Percentiles rank a stretch among this genome's conserved stretches.
These are phyloP conservation scores for Aphelinus certus DNA, from an alignment of 1,140 invertebrate species.

Conservation along the genomic window DNA sequence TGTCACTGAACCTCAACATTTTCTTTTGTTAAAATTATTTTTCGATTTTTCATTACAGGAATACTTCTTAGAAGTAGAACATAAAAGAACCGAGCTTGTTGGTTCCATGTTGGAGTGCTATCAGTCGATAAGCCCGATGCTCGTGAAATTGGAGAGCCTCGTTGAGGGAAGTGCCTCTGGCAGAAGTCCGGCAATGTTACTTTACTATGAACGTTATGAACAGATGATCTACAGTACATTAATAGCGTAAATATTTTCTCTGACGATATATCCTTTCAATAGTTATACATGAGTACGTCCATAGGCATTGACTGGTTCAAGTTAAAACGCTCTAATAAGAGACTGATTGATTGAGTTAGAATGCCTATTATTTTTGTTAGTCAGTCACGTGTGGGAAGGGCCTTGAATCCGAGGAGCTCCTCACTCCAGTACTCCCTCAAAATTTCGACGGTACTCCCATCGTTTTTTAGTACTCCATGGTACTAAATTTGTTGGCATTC, in stretches of 20 bases:
- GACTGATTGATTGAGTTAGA: no score
- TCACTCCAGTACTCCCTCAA: no score
- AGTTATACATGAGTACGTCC: no score
- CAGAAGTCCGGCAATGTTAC: constrained; percentile 71
- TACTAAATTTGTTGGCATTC: no score
- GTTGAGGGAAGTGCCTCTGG: constrained; percentile 75
- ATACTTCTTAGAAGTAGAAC: constrained; percentile 75
- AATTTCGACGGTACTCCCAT: no score
- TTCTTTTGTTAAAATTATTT: neutral
- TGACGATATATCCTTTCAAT: neutral
- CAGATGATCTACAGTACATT: constrained; percentile 72
- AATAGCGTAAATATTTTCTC: constrained; percentile 59
- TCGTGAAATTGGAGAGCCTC: constrained; percentile 84
- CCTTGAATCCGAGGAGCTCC: no score
- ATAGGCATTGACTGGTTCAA: no score
- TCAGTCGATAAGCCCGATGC: constrained; percentile 76
- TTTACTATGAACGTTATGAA: constrained; percentile 78
- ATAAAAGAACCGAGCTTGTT: constrained; percentile 73
- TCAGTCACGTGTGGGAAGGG: no score
- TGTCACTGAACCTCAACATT: neutral
- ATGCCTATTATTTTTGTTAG: no score
- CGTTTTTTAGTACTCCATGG: no score
- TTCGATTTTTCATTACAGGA: constrained; percentile 58
- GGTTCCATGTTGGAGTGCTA: constrained; percentile 76
- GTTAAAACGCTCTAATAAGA: no score